These are phyloP conservation scores for Adrianichthys oophorus DNA, from an alignment of 2,797 vertebrate species.

Conservation along the genomic window DNA sequence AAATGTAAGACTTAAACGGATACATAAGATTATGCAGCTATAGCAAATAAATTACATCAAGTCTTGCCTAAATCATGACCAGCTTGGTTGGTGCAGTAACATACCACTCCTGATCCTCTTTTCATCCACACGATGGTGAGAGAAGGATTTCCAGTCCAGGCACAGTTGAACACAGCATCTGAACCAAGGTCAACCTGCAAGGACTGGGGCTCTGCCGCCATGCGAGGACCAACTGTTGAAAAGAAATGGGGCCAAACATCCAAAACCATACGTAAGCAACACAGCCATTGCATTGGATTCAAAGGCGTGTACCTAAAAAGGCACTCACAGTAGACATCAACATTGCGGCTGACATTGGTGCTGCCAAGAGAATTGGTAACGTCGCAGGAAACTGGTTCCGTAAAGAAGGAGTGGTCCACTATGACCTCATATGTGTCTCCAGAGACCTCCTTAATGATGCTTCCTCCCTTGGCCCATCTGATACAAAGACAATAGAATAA, in stretches of 20 bases:
- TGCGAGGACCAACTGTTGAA: constrained; percentile 90
- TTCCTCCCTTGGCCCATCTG: constrained; percentile 97
- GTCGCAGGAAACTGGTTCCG: constrained; percentile 94
- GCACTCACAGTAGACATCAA: constrained; percentile 96
- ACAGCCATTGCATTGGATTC: too few relatives aligned
- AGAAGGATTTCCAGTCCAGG: constrained; percentile 97
- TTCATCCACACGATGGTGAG: constrained; percentile 99
- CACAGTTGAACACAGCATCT: constrained; percentile 93
- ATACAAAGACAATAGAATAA: constrained; percentile 10
- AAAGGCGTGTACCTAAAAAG: neutral
- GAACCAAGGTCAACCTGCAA: constrained; percentile 95
- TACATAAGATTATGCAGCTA: constrained; percentile 15
- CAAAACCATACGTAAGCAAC: constrained; percentile 4
- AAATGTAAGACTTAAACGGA: constrained; percentile 17
- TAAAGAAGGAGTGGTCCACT: constrained; percentile 96
- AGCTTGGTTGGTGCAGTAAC: constrained; percentile 30
- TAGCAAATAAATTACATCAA: neutral
- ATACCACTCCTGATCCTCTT: constrained; percentile 94
- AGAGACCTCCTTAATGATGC: constrained; percentile 89
- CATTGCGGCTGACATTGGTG: constrained; percentile 96
- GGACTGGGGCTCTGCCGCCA: constrained; percentile 93
- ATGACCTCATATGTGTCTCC: constrained; percentile 91
- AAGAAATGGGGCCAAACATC: constrained; percentile 13
- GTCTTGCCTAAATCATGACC: neutral
- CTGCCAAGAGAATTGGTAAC: constrained; percentile 95